Conservation (phyloP, 1,140 invertebrate genomes). For the Limonius californicus region DNA sequence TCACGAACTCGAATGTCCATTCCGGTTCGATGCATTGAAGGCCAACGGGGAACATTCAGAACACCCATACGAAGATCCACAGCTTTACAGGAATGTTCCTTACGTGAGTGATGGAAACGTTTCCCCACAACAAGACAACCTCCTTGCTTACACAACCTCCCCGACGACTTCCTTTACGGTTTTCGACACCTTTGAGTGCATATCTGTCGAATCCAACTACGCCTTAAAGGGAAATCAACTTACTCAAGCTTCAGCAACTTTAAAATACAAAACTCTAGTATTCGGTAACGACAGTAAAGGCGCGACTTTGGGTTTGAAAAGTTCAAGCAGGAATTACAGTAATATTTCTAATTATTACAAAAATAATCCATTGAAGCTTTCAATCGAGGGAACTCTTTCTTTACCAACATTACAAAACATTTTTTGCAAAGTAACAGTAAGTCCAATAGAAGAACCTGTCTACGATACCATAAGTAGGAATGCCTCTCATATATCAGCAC, state of each 20-base stretch:
- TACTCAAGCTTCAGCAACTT: background rate
- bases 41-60: background rate
- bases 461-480: background rate
- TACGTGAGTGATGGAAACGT: conserved; percentile 9
- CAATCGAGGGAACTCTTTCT: background rate
- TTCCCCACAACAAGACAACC: background rate
- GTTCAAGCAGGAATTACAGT: background rate
- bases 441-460: background rate
- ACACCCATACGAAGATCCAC: background rate
- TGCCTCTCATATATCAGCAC: background rate
- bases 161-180: background rate
- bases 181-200: background rate
- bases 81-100: background rate
- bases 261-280: background rate
- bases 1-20: conserved; percentile 22
- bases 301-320: background rate
- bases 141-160: background rate
- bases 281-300: background rate
- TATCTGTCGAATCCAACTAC: background rate
- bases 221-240: background rate
- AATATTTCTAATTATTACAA: background rate
- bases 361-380: background rate
- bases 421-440: background rate
- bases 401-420: background rate
- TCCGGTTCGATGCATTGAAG: background rate